These are phyloP conservation scores for Mythimna pallens DNA, from an alignment of 2,888 invertebrate genomes.

Conservation along the genomic window DNA sequence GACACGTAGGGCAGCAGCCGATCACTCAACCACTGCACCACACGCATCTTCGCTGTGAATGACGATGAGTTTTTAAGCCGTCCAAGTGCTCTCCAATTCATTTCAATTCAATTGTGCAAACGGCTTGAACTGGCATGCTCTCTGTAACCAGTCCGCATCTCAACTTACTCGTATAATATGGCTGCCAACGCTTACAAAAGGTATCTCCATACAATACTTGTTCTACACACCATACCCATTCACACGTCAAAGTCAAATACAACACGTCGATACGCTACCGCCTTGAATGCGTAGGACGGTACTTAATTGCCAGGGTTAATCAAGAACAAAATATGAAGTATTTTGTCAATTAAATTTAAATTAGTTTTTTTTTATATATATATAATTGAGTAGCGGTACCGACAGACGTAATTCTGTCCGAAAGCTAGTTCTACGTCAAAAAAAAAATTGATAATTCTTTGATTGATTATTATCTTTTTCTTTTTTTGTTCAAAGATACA, in stretches of 20 bases:
- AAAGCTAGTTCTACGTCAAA: no score
- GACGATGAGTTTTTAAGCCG: no score
- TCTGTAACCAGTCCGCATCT: not conserved
- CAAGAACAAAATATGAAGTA: not conserved
- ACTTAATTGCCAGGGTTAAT: conserved; percentile 34
- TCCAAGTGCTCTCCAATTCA: not conserved
- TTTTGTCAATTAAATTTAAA: no score
- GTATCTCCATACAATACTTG: conserved; percentile 20
- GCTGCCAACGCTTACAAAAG: not conserved
- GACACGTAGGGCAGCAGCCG: no score
- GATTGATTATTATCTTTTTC: no score
- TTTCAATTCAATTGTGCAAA: not conserved
- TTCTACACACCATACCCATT: conserved; percentile 29
- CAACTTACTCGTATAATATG: not conserved
- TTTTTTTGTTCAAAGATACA: no score
- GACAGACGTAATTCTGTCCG: no score
- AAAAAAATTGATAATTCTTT: no score
- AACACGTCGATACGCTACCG: not conserved
- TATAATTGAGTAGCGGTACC: no score
- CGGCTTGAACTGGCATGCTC: not conserved
- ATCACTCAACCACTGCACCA: no score
- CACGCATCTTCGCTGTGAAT: no score
- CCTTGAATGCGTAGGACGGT: conserved; percentile 12
- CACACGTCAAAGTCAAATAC: conserved; percentile 28
- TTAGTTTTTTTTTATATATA: no score